Evolutionary conservation across 2,797 vertebrate species (phyloP).

Genomic region (Crocodylus rhombifer): DNA sequence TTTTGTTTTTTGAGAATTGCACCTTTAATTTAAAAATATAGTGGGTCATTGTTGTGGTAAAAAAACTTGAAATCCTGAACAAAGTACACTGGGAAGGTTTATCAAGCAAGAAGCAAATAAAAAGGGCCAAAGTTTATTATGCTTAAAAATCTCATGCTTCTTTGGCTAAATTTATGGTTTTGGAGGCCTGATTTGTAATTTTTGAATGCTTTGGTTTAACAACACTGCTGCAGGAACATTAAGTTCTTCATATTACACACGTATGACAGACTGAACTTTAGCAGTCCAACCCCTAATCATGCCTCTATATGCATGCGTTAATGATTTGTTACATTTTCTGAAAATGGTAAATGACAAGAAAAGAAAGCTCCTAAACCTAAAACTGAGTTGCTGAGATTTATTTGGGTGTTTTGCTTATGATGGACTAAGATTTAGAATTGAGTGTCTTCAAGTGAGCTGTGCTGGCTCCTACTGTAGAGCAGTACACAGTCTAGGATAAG

Average conservation of each 20-base stretch:
- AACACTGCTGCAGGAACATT: not conserved
- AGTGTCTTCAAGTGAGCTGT: accelerated
- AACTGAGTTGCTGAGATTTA: not conserved
- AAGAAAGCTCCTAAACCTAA: not conserved
- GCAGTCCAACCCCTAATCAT: not conserved
- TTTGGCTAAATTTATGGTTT: not conserved
- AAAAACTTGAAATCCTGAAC: not conserved
- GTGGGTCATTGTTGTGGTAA: slow-evolving; percentile 5
- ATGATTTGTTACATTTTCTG: slow-evolving; percentile 23
- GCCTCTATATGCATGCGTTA: slow-evolving; percentile 27
- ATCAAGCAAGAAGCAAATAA: slow-evolving; percentile 28
- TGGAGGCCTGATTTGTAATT: not conserved
- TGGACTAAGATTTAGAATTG: accelerated
- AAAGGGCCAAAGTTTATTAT: not conserved
- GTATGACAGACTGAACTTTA: slow-evolving; percentile 14
- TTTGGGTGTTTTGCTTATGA: accelerated
- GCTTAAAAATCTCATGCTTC: slow-evolving; percentile 19
- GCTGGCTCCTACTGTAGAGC: accelerated
- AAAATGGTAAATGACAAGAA: slow-evolving; percentile 21
- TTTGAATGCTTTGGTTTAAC: not conserved
- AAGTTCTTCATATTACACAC: not conserved
- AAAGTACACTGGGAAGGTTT: not conserved
- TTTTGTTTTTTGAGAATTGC: slow-evolving; percentile 1
- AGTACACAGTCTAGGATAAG: not conserved
- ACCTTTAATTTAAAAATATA: slow-evolving; percentile 23